Percentiles rank a stretch among this genome's conserved stretches.
Conservation (phyloP, 2,797 vertebrate species). For the Poecilia gillii region DNA sequence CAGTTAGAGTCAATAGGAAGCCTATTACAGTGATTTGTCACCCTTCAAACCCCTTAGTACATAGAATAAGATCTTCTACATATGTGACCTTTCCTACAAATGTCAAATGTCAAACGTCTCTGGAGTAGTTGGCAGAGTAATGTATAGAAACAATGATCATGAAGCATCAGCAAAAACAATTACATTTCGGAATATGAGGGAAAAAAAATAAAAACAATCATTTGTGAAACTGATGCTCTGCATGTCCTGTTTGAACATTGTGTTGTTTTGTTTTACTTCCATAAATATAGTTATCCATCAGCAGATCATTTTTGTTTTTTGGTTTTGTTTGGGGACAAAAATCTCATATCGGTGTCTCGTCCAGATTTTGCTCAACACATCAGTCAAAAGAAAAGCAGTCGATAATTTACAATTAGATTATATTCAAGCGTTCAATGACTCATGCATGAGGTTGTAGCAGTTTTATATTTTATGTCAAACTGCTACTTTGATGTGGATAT, state of each 20-base stretch:
- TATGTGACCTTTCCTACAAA: constrained; percentile 39
- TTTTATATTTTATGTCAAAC: background rate
- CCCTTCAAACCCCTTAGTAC: constrained; percentile 35
- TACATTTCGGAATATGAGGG: background rate
- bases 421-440: background rate
- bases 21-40: constrained; percentile 49
- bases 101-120: background rate
- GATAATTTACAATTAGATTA: background rate
- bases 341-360: background rate
- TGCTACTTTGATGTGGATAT: background rate
- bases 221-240: background rate
- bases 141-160: background rate
- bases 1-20: constrained; percentile 45
- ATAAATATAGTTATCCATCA: background rate
- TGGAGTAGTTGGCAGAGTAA: background rate
- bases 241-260: no score
- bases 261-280: no score
- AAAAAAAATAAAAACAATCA: background rate
- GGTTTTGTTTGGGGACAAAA: background rate
- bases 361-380: no score
- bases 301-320: background rate
- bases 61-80: constrained; percentile 38
- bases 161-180: background rate
- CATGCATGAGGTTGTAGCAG: background rate
- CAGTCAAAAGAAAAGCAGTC: background rate